phyloP scores from a whole-genome alignment of 1,140 invertebrate genomes.

The Octopus sinensis region DNA sequence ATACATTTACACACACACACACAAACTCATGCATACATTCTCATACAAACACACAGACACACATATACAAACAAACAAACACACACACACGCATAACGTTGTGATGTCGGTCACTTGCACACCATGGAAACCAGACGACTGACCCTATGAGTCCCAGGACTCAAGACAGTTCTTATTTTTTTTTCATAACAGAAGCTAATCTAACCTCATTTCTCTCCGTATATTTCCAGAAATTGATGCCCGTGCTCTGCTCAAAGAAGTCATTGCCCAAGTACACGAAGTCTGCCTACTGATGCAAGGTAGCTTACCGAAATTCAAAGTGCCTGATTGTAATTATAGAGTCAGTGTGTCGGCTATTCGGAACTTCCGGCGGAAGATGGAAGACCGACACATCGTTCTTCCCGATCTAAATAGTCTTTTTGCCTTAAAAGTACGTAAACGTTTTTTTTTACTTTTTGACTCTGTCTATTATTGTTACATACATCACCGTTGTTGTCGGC shows the following conservation, averaged over 20 bases:
- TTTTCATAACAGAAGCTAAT: too few relatives aligned
- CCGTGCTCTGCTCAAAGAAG: conserved; percentile 25
- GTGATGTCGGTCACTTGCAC: too few relatives aligned
- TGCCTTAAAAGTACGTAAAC: conserved; percentile 53
- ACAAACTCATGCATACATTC: too few relatives aligned
- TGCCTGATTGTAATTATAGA: conserved; percentile 37
- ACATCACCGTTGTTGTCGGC: background rate
- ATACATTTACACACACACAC: too few relatives aligned
- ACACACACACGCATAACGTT: too few relatives aligned
- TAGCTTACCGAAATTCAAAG: conserved; percentile 29
- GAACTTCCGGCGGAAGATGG: conserved; percentile 79
- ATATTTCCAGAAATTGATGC: conserved; percentile 33
- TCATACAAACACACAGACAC: too few relatives aligned
- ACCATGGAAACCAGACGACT: too few relatives aligned
- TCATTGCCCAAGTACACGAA: conserved; percentile 28
- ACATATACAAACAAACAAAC: too few relatives aligned
- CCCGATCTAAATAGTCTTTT: conserved; percentile 59
- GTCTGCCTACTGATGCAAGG: conserved; percentile 34
- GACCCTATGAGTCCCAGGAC: too few relatives aligned
- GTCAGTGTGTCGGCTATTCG: conserved; percentile 67
- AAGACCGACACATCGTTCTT: conserved; percentile 78
- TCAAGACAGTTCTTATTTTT: too few relatives aligned
- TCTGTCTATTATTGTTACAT: conserved; percentile 18
- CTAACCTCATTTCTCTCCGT: too few relatives aligned
- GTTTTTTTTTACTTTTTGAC: background rate